Base-by-base conservation (phyloP, 2,888 invertebrate genomes). In the Cotesia congregata region DNA sequence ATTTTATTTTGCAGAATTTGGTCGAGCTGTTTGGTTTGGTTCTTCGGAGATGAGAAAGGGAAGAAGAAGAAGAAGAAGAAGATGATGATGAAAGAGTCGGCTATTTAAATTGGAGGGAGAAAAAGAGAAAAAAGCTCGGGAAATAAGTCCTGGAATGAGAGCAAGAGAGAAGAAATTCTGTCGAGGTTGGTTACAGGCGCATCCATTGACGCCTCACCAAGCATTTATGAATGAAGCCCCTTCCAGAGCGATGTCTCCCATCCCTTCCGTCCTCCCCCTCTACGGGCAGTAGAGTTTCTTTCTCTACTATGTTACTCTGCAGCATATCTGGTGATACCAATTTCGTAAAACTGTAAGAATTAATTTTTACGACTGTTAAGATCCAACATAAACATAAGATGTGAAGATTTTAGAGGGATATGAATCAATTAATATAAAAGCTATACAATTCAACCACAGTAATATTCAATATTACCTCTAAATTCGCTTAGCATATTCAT, bases 171-270 rank as follows among this genome's bases (percentile, higher is more conserved):
- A 50, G 50, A 12, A 50, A 76, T 74, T 77, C 80, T 80, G 80
- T 79, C 79, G 79, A 80, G 79, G 79, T 80, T 79, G 79, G 67
- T 79, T 78, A 80, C 82, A 85, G 83, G 83, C 85, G 85, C 85
- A 87, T 88, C 88, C 88, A 88, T 88, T 88, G 88, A 88, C 87
- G 87, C 87, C 87, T 88, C 82, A 79, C 78, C 82, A 77, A 80
- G 84, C 85, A 80, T 87, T 88, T 88, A 87, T 88, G 88, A 88
- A 88, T 88, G 88, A 87, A 88, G 77, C 78, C 71, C 79, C 80
- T 79, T 78, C 82, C 82, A 77, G 71, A 77, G 74, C 80, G 74
- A 74, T 64, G 69, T 1, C 67, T 70, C 72, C 69, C 76, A 41
- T 75, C 76, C 67, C 78, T 74, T 75, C n/a, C 15, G 65, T 68